Conservation (phyloP, 2,113 vertebrate species). For the Erythrolamprus reginae region DNA sequence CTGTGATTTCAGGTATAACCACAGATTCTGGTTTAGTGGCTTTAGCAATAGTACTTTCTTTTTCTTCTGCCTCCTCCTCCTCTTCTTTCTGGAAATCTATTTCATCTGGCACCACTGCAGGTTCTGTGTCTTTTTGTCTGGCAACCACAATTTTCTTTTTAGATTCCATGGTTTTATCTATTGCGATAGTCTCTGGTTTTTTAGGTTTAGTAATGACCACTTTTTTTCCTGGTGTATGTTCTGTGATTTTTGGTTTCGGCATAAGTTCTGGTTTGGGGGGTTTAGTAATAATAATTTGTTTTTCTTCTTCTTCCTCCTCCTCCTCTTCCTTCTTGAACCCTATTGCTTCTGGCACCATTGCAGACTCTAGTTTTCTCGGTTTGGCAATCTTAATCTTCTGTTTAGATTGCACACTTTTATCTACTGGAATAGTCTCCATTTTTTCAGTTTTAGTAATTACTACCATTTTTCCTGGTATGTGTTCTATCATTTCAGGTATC, state of each 20-base stretch:
- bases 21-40: background rate
- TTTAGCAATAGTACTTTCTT: background rate
- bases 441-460: background rate
- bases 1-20: background rate
- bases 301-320: background rate
- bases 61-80: background rate
- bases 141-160: background rate
- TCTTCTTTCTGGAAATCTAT: background rate
- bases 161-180: background rate
- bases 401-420: background rate
- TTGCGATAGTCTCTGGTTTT: background rate
- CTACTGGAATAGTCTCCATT: background rate
- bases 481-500: conserved; percentile 44
- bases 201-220: background rate
- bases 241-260: background rate
- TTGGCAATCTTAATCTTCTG: background rate
- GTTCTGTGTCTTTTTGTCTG: background rate
- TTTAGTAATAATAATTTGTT: background rate
- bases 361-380: background rate
- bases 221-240: background rate
- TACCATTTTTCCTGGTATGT: background rate
- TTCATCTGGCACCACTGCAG: background rate
- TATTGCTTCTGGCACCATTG: conserved; percentile 13
- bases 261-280: background rate
- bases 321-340: background rate